phyloP scores from a whole-genome alignment of 1,140 invertebrate genomes.

The Hyles vespertilio region DNA sequence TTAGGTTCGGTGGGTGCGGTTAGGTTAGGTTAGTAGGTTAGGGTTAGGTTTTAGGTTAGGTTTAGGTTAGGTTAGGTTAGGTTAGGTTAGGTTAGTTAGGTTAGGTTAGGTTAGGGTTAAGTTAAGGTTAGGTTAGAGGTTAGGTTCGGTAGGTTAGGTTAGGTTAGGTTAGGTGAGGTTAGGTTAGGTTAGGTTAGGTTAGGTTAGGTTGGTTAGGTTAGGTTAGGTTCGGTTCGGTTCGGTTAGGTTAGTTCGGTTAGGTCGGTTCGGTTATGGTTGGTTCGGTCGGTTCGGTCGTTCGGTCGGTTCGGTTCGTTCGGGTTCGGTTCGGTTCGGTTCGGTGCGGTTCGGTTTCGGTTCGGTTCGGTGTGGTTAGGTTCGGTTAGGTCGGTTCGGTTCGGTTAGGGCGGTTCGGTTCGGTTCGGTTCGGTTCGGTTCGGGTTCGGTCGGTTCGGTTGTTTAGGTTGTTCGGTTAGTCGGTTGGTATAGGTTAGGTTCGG shows the following conservation, averaged over 20 bases:
- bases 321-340: conserved; percentile 20
- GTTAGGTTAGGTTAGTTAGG: too few relatives aligned
- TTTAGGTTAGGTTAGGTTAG: conserved; percentile 33
- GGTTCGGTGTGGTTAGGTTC: conserved; percentile 30
- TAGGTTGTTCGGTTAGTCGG: conserved; percentile 7
- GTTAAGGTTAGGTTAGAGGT: too few relatives aligned
- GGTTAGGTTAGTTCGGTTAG: conserved; percentile 6
- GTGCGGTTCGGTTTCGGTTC: conserved; percentile 40
- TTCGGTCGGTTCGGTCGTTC: conserved; percentile 9
- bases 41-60: conserved; percentile 17
- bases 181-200: conserved; percentile 44
- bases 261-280: neutral
- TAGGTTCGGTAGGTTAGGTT: conserved; percentile 43
- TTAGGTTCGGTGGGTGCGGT: too few relatives aligned
- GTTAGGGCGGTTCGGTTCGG: conserved; percentile 1
- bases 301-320: conserved; percentile 6
- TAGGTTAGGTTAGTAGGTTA: too few relatives aligned
- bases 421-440: conserved; percentile 12
- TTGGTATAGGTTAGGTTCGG: conserved; percentile 11
- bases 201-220: conserved; percentile 43
- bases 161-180: conserved; percentile 49
- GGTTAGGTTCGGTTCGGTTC: conserved; percentile 30
- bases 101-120: too few relatives aligned
- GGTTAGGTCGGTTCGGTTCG: conserved; percentile 5
- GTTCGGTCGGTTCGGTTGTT: conserved; percentile 10